A percentile compares a stretch with the other conserved stretches of the same genome.
Evolutionary conservation across 1,140 invertebrate genomes (phyloP).

Genomic region (Drosophila baimaii): DNA sequence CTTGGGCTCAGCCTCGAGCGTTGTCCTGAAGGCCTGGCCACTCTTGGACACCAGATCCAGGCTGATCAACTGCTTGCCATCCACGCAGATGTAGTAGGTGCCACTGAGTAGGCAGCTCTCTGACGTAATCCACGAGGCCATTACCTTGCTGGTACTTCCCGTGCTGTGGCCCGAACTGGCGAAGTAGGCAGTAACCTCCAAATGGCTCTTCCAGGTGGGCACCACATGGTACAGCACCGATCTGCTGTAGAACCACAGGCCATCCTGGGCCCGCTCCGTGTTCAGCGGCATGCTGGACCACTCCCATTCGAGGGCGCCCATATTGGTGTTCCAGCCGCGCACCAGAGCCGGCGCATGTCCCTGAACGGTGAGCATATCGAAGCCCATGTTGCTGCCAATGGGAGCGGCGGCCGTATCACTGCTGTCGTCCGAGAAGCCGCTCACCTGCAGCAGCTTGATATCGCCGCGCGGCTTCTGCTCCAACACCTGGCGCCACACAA

Average conservation of each 20-base stretch:
- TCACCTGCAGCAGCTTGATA: constrained; percentile 87
- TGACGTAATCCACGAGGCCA: constrained; percentile 87
- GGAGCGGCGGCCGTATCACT: constrained; percentile 85
- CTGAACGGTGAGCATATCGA: constrained; percentile 89
- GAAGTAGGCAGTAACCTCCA: constrained; percentile 90
- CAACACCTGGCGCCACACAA: constrained; percentile 92
- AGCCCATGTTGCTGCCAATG: constrained; percentile 69
- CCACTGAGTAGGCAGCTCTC: constrained; percentile 88
- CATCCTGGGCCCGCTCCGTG: constrained; percentile 84
- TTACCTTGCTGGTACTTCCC: constrained; percentile 86
- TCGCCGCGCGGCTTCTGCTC: constrained; percentile 87
- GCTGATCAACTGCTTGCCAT: constrained; percentile 84
- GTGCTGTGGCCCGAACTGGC: constrained; percentile 88
- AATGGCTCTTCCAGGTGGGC: constrained; percentile 87
- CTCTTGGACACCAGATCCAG: constrained; percentile 84
- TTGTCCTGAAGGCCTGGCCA: constrained; percentile 65
- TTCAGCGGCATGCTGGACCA: constrained; percentile 86
- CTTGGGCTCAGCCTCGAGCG: constrained; percentile 33
- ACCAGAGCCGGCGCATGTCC: constrained; percentile 90
- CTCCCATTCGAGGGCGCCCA: constrained; percentile 87
- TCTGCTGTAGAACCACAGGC: constrained; percentile 87
- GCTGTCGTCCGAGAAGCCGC: constrained; percentile 58
- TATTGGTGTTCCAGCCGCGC: constrained; percentile 90
- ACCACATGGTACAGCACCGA: constrained; percentile 88
- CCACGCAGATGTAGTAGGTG: constrained; percentile 87